Evolutionary conservation across 2,888 invertebrate genomes (phyloP).

Genomic region (Polietes domitor): DNA sequence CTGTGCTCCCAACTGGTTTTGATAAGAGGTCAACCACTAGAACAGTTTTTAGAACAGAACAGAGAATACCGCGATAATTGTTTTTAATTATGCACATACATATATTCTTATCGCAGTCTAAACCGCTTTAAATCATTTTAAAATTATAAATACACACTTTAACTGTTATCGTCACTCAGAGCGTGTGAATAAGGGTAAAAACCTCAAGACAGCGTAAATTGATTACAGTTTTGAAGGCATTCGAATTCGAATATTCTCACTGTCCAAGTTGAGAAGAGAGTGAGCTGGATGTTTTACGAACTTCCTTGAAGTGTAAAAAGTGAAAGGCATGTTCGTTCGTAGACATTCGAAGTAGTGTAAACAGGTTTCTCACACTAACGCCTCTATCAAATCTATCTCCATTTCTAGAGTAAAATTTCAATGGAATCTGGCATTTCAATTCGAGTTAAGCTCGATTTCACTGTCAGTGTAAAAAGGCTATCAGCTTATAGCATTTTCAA

Average conservation of each 20-base stretch:
- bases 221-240: not conserved
- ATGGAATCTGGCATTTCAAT: no score
- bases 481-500: no score
- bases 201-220: not conserved
- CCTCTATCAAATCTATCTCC: no score
- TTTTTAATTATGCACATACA: not conserved
- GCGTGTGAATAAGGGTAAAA: slow-evolving; percentile 10
- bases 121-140: not conserved
- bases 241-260: not conserved
- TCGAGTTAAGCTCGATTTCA: no score
- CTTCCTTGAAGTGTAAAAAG: no score
- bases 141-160: not conserved
- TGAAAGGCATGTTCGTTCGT: no score
- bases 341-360: no score
- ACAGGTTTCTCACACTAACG: no score
- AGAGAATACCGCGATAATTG: not conserved
- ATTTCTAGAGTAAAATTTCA: no score
- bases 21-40: not conserved
- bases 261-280: not conserved
- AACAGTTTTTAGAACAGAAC: not conserved
- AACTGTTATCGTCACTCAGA: not conserved
- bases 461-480: no score
- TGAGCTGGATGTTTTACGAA: no score
- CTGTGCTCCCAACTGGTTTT: not conserved
- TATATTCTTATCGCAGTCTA: not conserved